Conservation (phyloP, 2,888 invertebrate genomes). For the Sarcophaga rosellei region DNA sequence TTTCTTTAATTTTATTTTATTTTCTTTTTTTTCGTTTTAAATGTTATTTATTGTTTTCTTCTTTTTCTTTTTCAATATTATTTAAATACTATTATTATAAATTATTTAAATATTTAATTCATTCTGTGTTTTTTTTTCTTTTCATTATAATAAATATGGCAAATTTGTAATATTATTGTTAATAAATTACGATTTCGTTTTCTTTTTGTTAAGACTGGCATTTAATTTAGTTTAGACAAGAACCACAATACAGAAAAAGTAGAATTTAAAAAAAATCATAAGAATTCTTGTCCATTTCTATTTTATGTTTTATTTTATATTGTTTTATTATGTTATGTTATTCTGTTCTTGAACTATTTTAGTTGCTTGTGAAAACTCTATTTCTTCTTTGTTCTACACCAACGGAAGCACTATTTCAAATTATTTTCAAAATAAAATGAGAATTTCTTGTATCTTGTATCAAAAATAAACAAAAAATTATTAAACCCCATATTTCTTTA, state of each 20-base stretch:
- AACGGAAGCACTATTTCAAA: slow-evolving; percentile 57
- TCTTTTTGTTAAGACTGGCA: background rate
- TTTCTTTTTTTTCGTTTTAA: background rate
- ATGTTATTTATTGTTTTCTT: slow-evolving; percentile 10
- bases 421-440: slow-evolving; percentile 32
- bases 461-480: background rate
- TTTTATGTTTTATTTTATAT: slow-evolving; percentile 5
- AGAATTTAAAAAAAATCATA: background rate
- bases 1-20: slow-evolving; percentile 20
- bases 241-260: slow-evolving; percentile 3
- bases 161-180: slow-evolving; percentile 31
- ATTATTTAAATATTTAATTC: background rate
- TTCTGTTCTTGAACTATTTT: slow-evolving; percentile 16
- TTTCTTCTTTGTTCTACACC: slow-evolving; percentile 15
- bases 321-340: slow-evolving; percentile 1
- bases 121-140: slow-evolving; percentile 2
- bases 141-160: slow-evolving; percentile 53
- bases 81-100: slow-evolving; percentile 4
- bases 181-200: slow-evolving; percentile 4
- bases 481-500: background rate
- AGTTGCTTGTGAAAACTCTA: background rate
- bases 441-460: background rate
- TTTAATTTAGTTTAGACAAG: slow-evolving; percentile 4
- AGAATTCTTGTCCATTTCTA: no score
- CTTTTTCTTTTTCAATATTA: slow-evolving; percentile 2